Percentiles rank a stretch among this genome's conserved stretches.
phyloP scores from a whole-genome alignment of 2,113 vertebrate species.

The Garra rufa region DNA sequence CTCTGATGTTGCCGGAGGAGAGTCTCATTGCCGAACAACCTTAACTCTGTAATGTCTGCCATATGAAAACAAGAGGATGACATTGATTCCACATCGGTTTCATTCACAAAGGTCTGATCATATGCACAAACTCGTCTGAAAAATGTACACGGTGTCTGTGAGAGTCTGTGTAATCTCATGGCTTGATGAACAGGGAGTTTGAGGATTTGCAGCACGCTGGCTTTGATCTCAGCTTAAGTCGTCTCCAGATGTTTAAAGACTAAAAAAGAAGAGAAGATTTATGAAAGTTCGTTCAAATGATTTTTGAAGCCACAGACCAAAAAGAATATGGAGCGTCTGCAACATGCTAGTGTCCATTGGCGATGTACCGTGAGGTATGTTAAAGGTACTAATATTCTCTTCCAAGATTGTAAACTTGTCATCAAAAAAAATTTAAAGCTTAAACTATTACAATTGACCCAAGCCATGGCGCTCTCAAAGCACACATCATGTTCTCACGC shows the following conservation, averaged over 20 bases:
- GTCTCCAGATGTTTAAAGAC: constrained; percentile 17
- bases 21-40: not conserved
- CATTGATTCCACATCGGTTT: not conserved
- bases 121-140: not conserved
- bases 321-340: not conserved
- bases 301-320: not conserved
- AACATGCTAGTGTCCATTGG: not conserved
- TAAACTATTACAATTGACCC: not conserved
- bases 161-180: not conserved
- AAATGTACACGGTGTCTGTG: not conserved
- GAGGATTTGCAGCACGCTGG: not conserved
- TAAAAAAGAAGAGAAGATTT: not conserved
- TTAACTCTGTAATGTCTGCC: no score
- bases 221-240: constrained; percentile 14
- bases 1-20: not conserved
- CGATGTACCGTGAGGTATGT: not conserved
- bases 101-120: not conserved
- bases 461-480: no score
- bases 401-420: not conserved
- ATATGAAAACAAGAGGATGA: not conserved
- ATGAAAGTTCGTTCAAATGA: not conserved
- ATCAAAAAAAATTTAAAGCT: not conserved
- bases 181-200: not conserved
- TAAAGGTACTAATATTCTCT: not conserved
- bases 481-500: no score